phyloP scores from a whole-genome alignment of 2,888 invertebrate species.

The Eumerus sabulonum region DNA sequence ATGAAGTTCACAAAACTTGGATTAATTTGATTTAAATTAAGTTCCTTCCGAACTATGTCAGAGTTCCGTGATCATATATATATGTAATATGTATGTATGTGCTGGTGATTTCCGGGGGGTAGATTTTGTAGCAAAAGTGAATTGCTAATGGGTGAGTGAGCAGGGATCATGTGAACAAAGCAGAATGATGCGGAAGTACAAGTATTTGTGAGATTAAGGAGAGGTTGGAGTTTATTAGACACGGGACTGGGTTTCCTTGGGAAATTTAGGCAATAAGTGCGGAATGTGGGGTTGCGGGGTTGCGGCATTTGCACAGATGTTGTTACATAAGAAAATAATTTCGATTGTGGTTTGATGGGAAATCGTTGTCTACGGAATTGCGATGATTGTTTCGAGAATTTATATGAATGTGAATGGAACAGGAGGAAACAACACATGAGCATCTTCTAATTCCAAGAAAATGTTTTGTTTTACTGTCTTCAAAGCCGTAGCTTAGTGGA shows the following conservation, averaged over 20 bases:
- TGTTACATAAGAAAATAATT: not conserved
- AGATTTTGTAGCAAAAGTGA: slow-evolving; percentile 18
- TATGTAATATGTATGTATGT: no score
- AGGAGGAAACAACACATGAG: no score
- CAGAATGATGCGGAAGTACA: slow-evolving; percentile 25
- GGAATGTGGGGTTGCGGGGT: no score
- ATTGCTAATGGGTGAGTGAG: slow-evolving; percentile 51
- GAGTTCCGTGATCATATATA: no score
- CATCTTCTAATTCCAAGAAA: no score
- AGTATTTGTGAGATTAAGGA: slow-evolving; percentile 41
- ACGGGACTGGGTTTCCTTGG: not conserved
- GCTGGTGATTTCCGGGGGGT: not conserved
- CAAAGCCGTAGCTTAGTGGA: no score
- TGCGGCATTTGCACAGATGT: not conserved
- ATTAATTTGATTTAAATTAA: slow-evolving; percentile 63
- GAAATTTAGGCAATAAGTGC: no score
- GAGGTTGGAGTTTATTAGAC: not conserved
- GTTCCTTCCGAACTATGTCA: slow-evolving; percentile 58
- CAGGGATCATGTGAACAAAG: slow-evolving; percentile 40
- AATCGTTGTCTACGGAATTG: no score
- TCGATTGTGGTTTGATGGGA: not conserved
- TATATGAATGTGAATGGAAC: no score
- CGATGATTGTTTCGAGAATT: no score
- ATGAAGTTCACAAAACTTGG: slow-evolving; percentile 59
- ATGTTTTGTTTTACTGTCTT: no score